Evolutionary conservation across 2,888 invertebrate species (phyloP), one percentile per base, ranked within the genome.

Genomic region (Eupithecia pulchellata): DNA sequence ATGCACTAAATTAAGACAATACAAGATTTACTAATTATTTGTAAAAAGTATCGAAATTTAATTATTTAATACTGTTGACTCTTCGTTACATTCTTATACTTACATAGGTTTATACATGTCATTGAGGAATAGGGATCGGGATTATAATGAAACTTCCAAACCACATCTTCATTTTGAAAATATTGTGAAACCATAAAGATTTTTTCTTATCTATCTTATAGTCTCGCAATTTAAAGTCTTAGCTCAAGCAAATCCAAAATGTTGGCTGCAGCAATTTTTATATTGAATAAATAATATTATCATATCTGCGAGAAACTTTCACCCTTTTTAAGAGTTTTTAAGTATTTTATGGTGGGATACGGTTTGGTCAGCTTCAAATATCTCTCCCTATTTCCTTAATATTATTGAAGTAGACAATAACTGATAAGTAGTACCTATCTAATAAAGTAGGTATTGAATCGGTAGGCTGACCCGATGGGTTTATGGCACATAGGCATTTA

Each of bases 1-100:
- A 61, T 61, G 34, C 60, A 20, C 60, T 60, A 32, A 32, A 60
- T 60, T 32, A 11, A n/a, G 58, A 30, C 58, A 58, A 60, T 60
- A 30, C n/a, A 30, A 60, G 29, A n/a, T 30, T 60, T 32, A 63
- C 14, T 27, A 29, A 86, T 60, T 20, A 32, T 32, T 13, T 32
- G 58, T 30, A 52, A 52, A 60, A 79, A 83, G 84, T 87, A 89
- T 88, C 86, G 88, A 89, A 91, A 90, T 61, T 91, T 90, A 92
- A 90, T 86, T 76, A 76, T 72, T 87, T 93, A 93, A 93, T 93
- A 93, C 93, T 93, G 93, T 90, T 88, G 86, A 90, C 89, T 90
- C 86, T 84, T 88, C 88, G 82, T 86, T 80, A 83, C 84, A 79
- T 84, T 85, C 86, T 82, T 84, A 75, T 20, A 32, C 61, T 30